Conservation (phyloP, 2,113 vertebrate genomes). For the Neopipo cinnamomea region DNA sequence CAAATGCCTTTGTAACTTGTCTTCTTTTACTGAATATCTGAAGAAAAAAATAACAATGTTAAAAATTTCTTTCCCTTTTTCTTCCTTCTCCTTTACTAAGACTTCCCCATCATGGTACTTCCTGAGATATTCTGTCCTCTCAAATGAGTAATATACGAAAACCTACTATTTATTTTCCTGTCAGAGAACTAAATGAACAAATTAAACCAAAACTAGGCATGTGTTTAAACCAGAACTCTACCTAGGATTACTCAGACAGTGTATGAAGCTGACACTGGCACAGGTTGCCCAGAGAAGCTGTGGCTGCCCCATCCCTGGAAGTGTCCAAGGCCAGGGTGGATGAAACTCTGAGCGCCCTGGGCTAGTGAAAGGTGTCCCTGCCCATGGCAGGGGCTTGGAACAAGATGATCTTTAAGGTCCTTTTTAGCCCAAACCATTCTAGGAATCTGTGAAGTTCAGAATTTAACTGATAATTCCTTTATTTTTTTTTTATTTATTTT, state of each 20-base stretch:
- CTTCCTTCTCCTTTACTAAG: background rate
- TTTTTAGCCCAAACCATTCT: background rate
- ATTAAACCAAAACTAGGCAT: background rate
- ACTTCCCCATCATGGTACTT: background rate
- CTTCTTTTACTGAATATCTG: background rate
- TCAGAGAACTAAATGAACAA: background rate
- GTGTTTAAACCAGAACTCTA: background rate
- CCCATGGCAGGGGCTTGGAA: background rate
- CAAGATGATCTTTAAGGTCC: background rate
- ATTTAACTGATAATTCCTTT: too few species aligned
- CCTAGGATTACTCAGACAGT: background rate
- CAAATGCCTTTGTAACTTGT: background rate
- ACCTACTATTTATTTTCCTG: rapidly evolving
- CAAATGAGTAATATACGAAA: background rate
- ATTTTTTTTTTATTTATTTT: too few species aligned
- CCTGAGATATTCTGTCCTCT: background rate
- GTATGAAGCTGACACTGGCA: background rate
- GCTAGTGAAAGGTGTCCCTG: background rate
- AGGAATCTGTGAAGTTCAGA: too few species aligned
- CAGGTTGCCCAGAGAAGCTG: rapidly evolving
- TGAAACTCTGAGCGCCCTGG: rapidly evolving
- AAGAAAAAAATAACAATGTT: background rate
- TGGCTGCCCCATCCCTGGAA: background rate
- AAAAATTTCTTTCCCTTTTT: background rate
- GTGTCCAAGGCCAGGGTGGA: background rate